These are phyloP conservation scores for Aythya baeri DNA, from an alignment of 2,113 vertebrate species.

Conservation along the genomic window DNA sequence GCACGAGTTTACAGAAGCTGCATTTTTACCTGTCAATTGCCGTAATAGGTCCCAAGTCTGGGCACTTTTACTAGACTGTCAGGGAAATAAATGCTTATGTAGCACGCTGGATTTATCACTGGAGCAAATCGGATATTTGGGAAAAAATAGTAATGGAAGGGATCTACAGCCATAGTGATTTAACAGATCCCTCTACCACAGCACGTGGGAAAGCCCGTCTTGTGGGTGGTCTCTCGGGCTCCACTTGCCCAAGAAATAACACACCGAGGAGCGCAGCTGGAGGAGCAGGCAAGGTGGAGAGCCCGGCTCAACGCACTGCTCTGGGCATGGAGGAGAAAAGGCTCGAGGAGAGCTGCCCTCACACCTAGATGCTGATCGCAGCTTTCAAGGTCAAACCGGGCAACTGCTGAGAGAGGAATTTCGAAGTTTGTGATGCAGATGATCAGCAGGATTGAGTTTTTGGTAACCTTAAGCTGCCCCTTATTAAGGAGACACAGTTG, in stretches of 20 bases:
- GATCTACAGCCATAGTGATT: not conserved
- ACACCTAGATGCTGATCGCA: not conserved
- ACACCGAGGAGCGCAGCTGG: rapidly evolving
- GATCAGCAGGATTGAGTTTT: not conserved
- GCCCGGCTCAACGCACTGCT: too few relatives aligned
- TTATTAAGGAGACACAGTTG: not conserved
- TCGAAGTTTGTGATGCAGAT: not conserved
- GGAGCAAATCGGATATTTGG: not conserved
- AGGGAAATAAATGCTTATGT: not conserved
- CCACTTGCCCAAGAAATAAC: not conserved
- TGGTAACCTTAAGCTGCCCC: not conserved
- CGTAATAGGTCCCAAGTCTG: not conserved
- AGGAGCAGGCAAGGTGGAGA: not conserved
- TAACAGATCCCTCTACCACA: not conserved
- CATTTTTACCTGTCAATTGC: not conserved
- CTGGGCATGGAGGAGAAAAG: not conserved
- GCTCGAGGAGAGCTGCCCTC: not conserved
- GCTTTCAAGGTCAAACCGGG: not conserved
- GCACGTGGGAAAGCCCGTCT: not conserved
- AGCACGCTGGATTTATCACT: not conserved
- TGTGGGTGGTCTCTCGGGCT: not conserved
- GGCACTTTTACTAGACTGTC: not conserved
- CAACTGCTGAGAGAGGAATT: not conserved
- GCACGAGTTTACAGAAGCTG: rapidly evolving
- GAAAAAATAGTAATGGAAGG: not conserved